Conservation (phyloP, 2,797 vertebrate genomes). For the Melanotaenia trifasciata region DNA sequence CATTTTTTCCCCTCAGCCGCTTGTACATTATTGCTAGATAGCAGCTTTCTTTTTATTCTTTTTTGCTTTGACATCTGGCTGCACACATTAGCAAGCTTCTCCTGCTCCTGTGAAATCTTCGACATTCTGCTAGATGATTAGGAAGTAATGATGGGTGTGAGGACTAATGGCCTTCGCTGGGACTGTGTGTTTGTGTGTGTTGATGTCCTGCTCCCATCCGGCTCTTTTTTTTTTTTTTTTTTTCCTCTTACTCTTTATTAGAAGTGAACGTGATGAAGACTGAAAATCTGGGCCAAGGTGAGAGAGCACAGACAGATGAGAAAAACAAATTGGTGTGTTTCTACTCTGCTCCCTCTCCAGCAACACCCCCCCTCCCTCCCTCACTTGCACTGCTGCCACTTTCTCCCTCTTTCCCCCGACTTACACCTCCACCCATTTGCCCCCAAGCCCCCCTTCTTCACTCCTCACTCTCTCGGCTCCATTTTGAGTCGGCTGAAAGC, state of each 20-base stretch:
- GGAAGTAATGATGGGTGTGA: slow-evolving; percentile 59
- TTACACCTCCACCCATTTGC: slow-evolving; percentile 21
- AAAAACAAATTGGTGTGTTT: slow-evolving; percentile 63
- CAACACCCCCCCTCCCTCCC: neutral
- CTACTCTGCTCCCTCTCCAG: slow-evolving; percentile 17
- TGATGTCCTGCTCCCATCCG: slow-evolving; percentile 4
- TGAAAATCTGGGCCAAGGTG: slow-evolving; percentile 70
- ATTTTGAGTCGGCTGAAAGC: slow-evolving; percentile 69
- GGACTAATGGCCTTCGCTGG: slow-evolving; percentile 48
- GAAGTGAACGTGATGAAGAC: slow-evolving; percentile 44
- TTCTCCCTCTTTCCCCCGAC: slow-evolving; percentile 27
- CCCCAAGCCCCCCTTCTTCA: neutral
- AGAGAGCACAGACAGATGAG: slow-evolving; percentile 58
- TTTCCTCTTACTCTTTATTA: slow-evolving; percentile 18
- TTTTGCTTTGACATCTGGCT: slow-evolving; percentile 54
- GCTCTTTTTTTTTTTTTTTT: neutral
- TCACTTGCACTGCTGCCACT: slow-evolving; percentile 45
- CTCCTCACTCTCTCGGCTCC: slow-evolving; percentile 43
- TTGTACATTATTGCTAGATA: slow-evolving; percentile 34
- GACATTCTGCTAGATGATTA: slow-evolving; percentile 60
- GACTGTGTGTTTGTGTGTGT: slow-evolving; percentile 17
- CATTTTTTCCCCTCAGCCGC: slow-evolving; percentile 40
- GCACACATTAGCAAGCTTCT: slow-evolving; percentile 58
- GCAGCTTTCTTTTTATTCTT: neutral
- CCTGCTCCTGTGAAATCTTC: slow-evolving; percentile 36